phyloP scores from a whole-genome alignment of 2,797 vertebrate genomes.

The Alcedo atthis region DNA sequence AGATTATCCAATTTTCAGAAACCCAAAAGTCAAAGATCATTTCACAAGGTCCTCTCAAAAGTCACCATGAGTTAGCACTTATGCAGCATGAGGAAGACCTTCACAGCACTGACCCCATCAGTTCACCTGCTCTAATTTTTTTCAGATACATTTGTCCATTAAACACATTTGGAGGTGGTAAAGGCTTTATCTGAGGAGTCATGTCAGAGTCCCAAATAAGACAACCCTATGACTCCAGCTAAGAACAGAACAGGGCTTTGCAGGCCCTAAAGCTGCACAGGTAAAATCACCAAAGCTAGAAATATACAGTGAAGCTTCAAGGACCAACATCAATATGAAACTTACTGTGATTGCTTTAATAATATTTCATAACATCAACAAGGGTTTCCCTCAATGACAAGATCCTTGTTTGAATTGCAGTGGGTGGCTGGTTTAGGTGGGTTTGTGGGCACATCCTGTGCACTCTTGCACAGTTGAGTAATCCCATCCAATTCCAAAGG shows the following conservation, averaged over 20 bases:
- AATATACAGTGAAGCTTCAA: neutral
- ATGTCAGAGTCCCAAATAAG: neutral
- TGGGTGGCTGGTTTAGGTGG: neutral
- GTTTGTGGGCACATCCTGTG: slow-evolving; percentile 42
- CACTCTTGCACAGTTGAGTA: slow-evolving; percentile 24
- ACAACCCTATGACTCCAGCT: accelerated
- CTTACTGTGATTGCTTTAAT: accelerated
- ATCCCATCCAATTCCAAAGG: slow-evolving; percentile 14
- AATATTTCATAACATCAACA: neutral
- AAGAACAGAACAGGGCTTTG: neutral
- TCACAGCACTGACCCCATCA: accelerated
- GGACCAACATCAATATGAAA: neutral
- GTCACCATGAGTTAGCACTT: accelerated
- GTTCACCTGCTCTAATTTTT: neutral
- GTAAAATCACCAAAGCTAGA: neutral
- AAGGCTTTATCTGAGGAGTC: neutral
- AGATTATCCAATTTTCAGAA: neutral
- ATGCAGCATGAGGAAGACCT: neutral
- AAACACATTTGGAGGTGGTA: neutral
- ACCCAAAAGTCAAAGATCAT: neutral
- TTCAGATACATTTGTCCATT: neutral
- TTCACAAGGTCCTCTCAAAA: neutral
- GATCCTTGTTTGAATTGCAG: neutral
- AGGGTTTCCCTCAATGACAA: neutral
- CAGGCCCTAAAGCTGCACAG: neutral